Percentiles rank a stretch among this genome's conserved stretches.
Conservation (phyloP, 2,888 invertebrate genomes). For the Hartigia nigra region DNA sequence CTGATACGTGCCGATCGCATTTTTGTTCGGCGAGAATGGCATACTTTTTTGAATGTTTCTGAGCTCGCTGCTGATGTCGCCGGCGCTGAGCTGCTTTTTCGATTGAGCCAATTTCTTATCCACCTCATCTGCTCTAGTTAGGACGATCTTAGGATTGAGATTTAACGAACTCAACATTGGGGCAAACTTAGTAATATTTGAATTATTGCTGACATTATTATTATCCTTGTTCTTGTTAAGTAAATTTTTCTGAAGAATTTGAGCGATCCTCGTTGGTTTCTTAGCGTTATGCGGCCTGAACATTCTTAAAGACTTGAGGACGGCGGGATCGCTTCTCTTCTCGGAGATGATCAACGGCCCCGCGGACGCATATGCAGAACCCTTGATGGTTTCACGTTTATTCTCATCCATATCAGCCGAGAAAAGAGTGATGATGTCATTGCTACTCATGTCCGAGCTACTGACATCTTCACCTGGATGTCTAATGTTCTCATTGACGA, state of each 20-base stretch:
- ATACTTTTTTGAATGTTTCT: conserved; percentile 58
- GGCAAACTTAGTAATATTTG: conserved; percentile 51
- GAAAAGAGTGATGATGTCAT: conserved; percentile 61
- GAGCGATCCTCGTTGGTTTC: conserved; percentile 48
- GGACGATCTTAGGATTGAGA: conserved; percentile 64
- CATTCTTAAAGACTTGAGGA: conserved; percentile 68
- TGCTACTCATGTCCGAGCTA: conserved; percentile 58
- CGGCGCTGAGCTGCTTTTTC: conserved; percentile 53
- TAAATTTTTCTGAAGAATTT: conserved; percentile 45
- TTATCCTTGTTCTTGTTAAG: conserved; percentile 34
- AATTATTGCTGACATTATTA: conserved; percentile 29
- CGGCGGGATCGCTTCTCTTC: conserved; percentile 67
- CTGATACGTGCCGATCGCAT: conserved; percentile 46
- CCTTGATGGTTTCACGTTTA: conserved; percentile 61
- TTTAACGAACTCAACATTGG: conserved; percentile 64
- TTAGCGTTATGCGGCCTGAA: conserved; percentile 65
- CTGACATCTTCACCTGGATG: conserved; percentile 49
- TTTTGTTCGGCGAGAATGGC: conserved; percentile 53
- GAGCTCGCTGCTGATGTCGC: conserved; percentile 56
- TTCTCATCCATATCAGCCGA: conserved; percentile 62
- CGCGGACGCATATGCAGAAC: conserved; percentile 57
- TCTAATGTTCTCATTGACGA: conserved; percentile 57
- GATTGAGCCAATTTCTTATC: conserved; percentile 47
- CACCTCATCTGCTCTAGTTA: conserved; percentile 60
- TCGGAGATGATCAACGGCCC: conserved; percentile 60